These are phyloP conservation scores for Sinocyclocheilus anophthalmus DNA, from an alignment of 2,113 vertebrate genomes.

Conservation along the genomic window DNA sequence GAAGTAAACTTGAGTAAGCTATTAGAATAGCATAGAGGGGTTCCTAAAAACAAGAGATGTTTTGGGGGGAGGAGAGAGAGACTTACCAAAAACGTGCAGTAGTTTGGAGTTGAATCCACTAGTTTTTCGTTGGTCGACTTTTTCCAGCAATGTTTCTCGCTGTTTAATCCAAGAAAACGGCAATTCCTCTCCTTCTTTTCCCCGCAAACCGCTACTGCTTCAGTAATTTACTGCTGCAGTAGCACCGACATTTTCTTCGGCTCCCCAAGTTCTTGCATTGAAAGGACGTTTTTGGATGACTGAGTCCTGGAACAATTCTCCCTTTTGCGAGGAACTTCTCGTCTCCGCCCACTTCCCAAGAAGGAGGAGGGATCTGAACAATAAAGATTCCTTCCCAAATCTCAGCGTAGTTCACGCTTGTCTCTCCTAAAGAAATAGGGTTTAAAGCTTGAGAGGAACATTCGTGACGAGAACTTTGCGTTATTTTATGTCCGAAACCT, in stretches of 20 bases:
- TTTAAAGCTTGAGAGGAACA: slow-evolving; percentile 16
- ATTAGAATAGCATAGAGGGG: slow-evolving; percentile 27
- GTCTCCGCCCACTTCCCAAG: slow-evolving; percentile 87
- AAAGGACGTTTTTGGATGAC: slow-evolving; percentile 96
- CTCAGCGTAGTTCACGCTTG: slow-evolving; percentile 57
- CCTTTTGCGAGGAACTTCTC: slow-evolving; percentile 83
- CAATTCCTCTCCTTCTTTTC: slow-evolving; percentile 39
- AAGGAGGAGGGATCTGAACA: slow-evolving; percentile 80
- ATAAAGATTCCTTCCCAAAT: slow-evolving; percentile 73
- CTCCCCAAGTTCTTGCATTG: slow-evolving; percentile 86
- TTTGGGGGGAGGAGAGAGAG: slow-evolving; percentile 51
- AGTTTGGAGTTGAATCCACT: slow-evolving; percentile 55
- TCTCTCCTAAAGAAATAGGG: slow-evolving; percentile 42
- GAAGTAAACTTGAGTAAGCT: background rate
- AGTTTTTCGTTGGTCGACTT: slow-evolving; percentile 12
- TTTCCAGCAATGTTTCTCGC: slow-evolving; percentile 33
- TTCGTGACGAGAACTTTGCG: background rate
- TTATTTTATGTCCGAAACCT: background rate
- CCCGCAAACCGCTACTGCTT: slow-evolving; percentile 68
- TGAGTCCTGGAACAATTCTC: slow-evolving; percentile 96
- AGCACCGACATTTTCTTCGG: slow-evolving; percentile 80
- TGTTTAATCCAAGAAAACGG: slow-evolving; percentile 52
- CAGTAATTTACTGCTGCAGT: slow-evolving; percentile 80
- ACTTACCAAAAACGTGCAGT: slow-evolving; percentile 70
- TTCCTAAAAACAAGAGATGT: slow-evolving; percentile 51